Evolutionary conservation across 2,113 vertebrate genomes (phyloP).

Genomic region (Brachyhypopomus occidentalis): DNA sequence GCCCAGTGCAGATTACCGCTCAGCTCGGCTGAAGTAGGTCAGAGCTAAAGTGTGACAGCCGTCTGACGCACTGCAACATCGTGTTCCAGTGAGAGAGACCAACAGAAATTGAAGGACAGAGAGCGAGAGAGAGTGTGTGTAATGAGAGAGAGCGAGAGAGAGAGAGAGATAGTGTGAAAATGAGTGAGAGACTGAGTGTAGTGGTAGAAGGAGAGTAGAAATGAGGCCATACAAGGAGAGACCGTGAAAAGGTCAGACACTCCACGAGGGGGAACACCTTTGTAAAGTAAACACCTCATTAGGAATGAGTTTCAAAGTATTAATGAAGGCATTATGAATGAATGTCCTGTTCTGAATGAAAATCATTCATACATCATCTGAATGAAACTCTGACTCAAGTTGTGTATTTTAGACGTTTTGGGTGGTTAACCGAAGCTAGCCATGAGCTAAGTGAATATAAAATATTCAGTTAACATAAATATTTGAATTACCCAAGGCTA

Average conservation of each 20-base stretch:
- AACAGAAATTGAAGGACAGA: background rate
- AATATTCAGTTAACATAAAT: background rate
- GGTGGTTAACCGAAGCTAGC: background rate
- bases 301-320: slow-evolving; percentile 13
- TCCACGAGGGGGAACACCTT: slow-evolving; percentile 9
- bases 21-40: slow-evolving; percentile 54
- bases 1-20: slow-evolving; percentile 33
- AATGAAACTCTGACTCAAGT: background rate
- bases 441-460: background rate
- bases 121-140: background rate
- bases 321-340: slow-evolving; percentile 32
- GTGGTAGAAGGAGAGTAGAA: too few relatives aligned
- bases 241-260: slow-evolving; percentile 11
- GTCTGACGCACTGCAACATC: slow-evolving; percentile 22
- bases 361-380: background rate
- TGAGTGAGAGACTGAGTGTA: background rate
- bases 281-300: slow-evolving; percentile 24
- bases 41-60: slow-evolving; percentile 47
- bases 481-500: background rate
- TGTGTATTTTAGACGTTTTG: background rate
- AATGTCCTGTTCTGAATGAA: slow-evolving; percentile 19
- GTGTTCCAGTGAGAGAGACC: slow-evolving; percentile 18
- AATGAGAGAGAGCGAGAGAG: background rate
- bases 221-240: background rate
- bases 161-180: background rate